Base-by-base conservation (phyloP, 2,113 vertebrate genomes). In the Hirundichthys speculiger region DNA sequence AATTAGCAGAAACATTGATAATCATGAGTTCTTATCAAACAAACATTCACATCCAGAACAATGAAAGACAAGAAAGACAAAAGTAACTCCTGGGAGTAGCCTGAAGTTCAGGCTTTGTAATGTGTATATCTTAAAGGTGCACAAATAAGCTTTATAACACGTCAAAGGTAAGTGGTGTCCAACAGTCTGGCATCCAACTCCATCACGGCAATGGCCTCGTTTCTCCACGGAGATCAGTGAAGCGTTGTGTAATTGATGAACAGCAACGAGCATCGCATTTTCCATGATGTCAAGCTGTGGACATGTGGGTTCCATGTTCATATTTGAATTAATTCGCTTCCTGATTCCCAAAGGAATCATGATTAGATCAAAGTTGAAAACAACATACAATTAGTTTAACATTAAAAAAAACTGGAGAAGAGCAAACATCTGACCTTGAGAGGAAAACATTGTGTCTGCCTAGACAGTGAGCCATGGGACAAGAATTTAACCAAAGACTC, bases 231-330 rank as follows among this genome's bases (percentile, higher is more conserved):
- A 18, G 21, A 50, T 55, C 41, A 42, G 51, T 19, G 15, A 18
- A 67, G 13, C 30, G 6, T 34, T 39, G 2, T 53, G 13, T 52
- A 30, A 58, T 72, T 58, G 58, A 70, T 60, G 41, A 40, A 55
- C 10, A 21, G 2, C 14, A 11, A 54, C 20, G 15, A 47, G n/a
- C 58, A 59, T 66, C 41, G 12, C 15, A 0, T 9, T 75, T 74
- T 75, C 58, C 61, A 56, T 67, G 43, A 69, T 27, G 20, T 34
- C 22, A 21, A 42, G 57, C 45, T 22, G 21, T 2, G 16, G 16
- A 13, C 22, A 30, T 15, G 11, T 19, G 6, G 15, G 53, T 52
- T 22, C 0, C 5, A 42, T 56, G 6, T 8, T 41, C 24, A 42
- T 8, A 15, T 7, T 42, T 63, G 1, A 27, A 55, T 54, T 7